Evolutionary conservation across 2,888 invertebrate genomes (phyloP), one percentile per base, ranked within the genome.

Genomic region (Erebia aethiops): DNA sequence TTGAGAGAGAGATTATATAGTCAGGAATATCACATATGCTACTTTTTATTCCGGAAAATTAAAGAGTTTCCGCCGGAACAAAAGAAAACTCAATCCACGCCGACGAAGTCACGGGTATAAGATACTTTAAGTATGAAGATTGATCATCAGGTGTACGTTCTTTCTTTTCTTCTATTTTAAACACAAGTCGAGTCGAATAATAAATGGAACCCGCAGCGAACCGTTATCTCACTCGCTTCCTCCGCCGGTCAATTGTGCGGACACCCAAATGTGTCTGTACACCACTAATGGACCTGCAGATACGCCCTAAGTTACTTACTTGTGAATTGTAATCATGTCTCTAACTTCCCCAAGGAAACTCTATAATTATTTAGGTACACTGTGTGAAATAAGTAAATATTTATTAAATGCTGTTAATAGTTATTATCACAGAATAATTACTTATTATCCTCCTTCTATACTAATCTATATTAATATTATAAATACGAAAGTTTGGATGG

Each of bases 211-310:
- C 61, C 74, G 77, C 64, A 72, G 77, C 70, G 72, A 74, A 68
- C 69, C 74, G 77, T 78, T 82, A 81, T 81, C 81, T 81, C 75
- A 67, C 71, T 77, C 79, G 74, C 81, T 83, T 82, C 84, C 85
- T 85, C 82, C 84, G 82, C 77, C 74, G 79, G 75, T 75, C 79
- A 81, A 81, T 81, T 82, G 84, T 79, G 79, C 77, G 80, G 76
- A 72, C 76, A 56, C 68, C 61, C 51, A 65, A 73, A 73, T 71
- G 73, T 71, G 66, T 71, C 71, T 66, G 56, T 65, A 66, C 57
- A 58, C 70, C 60, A 67, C 71, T 73, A 73, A 68, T 71, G 66
- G 68, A 13, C 58, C 62, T 51, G 16, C 49, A 54, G 60, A 61
- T 65, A 70, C 65, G 52, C 65, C 65, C 60, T 11, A 16, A 56